phyloP scores from a whole-genome alignment of 92 coral and sea anemone genomes.

The Muricea muricata region DNA sequence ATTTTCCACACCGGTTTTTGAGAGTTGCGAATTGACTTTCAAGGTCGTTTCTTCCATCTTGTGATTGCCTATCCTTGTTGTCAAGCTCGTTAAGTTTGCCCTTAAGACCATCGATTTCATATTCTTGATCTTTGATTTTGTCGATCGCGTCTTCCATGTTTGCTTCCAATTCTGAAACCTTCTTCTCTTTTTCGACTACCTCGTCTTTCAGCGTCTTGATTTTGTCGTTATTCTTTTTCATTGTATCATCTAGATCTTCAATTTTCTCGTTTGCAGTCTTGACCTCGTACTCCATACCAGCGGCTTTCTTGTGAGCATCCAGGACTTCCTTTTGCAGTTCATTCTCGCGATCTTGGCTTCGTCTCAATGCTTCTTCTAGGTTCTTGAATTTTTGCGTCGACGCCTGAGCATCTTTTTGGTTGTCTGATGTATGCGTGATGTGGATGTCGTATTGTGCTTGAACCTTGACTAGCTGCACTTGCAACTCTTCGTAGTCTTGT shows the following conservation, averaged over 20 bases:
- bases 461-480: constrained; percentile 71
- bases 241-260: constrained; percentile 59
- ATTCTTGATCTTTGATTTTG: constrained; percentile 74
- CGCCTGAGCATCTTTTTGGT: constrained; percentile 67
- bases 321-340: constrained; percentile 81
- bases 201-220: constrained; percentile 65
- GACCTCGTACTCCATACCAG: constrained; percentile 81
- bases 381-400: constrained; percentile 67
- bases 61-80: constrained; percentile 53
- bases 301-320: constrained; percentile 85
- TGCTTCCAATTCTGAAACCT: constrained; percentile 72
- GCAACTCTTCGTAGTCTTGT: constrained; percentile 38
- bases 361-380: constrained; percentile 83
- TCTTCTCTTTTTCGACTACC: constrained; percentile 59
- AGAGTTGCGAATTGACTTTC: constrained; percentile 64
- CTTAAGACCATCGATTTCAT: constrained; percentile 82
- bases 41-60: constrained; percentile 64
- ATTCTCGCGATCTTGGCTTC: constrained; percentile 96
- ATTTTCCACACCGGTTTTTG: constrained; percentile 60
- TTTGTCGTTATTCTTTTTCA: constrained; percentile 68
- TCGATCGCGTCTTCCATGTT: constrained; percentile 73
- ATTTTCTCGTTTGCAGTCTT: constrained; percentile 68
- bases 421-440: constrained; percentile 54
- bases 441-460: constrained; percentile 95
- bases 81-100: constrained; percentile 78